Conservation (phyloP, 2,113 vertebrate species). For the Hyaena hyaena region DNA sequence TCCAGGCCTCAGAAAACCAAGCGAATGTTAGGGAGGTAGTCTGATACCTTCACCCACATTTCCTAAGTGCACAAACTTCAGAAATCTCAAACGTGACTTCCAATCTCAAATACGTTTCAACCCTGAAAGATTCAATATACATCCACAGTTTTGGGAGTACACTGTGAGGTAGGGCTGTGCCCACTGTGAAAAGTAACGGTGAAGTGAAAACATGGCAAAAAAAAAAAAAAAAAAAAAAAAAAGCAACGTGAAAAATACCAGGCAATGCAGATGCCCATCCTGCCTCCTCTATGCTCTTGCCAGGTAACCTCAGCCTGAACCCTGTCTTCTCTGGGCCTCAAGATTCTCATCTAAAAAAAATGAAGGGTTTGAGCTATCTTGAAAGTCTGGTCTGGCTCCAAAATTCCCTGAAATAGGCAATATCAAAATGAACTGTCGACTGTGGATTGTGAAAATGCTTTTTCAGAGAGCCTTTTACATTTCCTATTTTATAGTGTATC, state of each 20-base stretch:
- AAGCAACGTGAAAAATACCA: neutral
- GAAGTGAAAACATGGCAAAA: neutral
- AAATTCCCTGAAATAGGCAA: neutral
- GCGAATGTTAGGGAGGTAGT: neutral
- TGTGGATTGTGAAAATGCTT: neutral
- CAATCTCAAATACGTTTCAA: neutral
- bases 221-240: neutral
- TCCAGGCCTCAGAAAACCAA: neutral
- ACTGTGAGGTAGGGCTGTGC: neutral
- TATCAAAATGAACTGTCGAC: neutral
- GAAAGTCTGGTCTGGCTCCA: neutral
- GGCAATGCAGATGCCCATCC: neutral
- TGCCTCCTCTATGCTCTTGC: neutral
- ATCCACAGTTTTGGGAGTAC: neutral
- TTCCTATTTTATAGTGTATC: neutral
- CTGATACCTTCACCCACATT: neutral
- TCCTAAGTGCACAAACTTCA: neutral
- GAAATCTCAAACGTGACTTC: constrained; percentile 21
- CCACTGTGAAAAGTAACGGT: neutral
- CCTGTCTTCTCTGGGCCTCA: neutral
- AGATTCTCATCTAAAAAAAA: neutral
- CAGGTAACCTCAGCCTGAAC: neutral
- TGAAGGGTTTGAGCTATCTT: neutral
- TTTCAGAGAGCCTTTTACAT: constrained; percentile 28
- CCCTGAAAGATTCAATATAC: neutral